phyloP scores from a whole-genome alignment of 2,113 vertebrate genomes.

The Cebus imitator region DNA sequence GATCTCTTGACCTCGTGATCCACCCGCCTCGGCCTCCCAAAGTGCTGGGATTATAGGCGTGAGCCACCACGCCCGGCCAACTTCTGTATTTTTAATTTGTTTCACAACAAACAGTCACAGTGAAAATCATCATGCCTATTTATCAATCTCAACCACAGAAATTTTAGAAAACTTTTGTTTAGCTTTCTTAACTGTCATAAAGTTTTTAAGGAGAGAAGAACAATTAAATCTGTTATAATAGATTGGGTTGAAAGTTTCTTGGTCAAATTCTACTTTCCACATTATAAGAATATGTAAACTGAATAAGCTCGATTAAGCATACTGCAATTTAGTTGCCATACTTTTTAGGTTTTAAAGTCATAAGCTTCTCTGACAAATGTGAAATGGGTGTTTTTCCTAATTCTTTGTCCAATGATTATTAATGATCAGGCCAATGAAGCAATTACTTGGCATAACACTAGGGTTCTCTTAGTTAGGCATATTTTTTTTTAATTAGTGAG shows the following conservation, averaged over 20 bases:
- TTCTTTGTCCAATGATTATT: constrained; percentile 42
- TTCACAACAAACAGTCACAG: not conserved
- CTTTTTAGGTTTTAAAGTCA: constrained; percentile 41
- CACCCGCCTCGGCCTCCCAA: too few species aligned
- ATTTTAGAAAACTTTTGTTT: not conserved
- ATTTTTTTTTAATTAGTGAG: constrained; percentile 46
- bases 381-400: not conserved
- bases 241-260: constrained; percentile 44
- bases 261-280: constrained; percentile 49
- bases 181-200: constrained; percentile 31
- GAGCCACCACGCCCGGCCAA: not conserved
- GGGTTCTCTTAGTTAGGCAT: not conserved
- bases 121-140: constrained; percentile 6
- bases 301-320: constrained; percentile 37
- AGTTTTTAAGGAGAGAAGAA: not conserved
- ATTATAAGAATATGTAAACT: constrained; percentile 51
- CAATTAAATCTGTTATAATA: constrained; percentile 38
- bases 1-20: too few species aligned
- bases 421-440: constrained; percentile 17
- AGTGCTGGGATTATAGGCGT: too few species aligned
- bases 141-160: not conserved
- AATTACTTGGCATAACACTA: constrained; percentile 17
- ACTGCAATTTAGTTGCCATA: constrained; percentile 33
- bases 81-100: not conserved
- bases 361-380: constrained; percentile 46